Conservation (phyloP, 2,113 vertebrate genomes). For the Neoarius graeffei region DNA sequence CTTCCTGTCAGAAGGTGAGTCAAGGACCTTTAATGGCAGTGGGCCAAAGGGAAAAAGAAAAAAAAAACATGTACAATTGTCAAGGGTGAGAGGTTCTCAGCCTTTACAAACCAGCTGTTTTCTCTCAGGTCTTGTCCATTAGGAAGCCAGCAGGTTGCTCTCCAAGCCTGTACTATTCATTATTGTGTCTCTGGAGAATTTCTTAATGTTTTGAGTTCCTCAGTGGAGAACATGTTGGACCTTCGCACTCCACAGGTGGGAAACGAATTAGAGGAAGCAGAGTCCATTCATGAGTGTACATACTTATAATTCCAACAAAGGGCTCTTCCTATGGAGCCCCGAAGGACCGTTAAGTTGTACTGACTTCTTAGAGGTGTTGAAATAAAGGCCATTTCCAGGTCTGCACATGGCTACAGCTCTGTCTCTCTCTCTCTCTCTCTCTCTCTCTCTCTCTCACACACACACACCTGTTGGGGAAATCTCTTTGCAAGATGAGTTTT, state of each 20-base stretch:
- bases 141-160: conserved; percentile 86
- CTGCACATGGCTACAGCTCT: conserved; percentile 41
- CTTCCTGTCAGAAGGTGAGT: conserved; percentile 82
- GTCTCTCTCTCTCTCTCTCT: not conserved
- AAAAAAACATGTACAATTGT: conserved; percentile 7
- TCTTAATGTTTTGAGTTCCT: conserved; percentile 80
- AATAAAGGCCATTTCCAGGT: conserved; percentile 39
- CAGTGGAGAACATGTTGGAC: conserved; percentile 79
- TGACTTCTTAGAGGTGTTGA: conserved; percentile 54
- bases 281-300: conserved; percentile 50
- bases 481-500: conserved; percentile 8
- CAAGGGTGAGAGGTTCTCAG: conserved; percentile 64
- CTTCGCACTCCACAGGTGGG: conserved; percentile 83
- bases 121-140: conserved; percentile 85
- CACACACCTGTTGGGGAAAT: conserved; percentile 35
- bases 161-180: conserved; percentile 76
- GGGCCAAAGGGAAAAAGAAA: conserved; percentile 63
- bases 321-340: conserved; percentile 40
- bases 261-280: conserved; percentile 75
- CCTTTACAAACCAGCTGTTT: conserved; percentile 87
- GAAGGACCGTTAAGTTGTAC: conserved; percentile 36
- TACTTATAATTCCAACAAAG: conserved; percentile 53
- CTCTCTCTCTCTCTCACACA: conserved; percentile 5
- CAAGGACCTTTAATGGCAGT: conserved; percentile 70
- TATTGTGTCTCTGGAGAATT: conserved; percentile 82